Percentiles rank a stretch among this genome's conserved stretches.
Evolutionary conservation across 2,113 vertebrate species (phyloP).

Genomic region (Eira barbara): DNA sequence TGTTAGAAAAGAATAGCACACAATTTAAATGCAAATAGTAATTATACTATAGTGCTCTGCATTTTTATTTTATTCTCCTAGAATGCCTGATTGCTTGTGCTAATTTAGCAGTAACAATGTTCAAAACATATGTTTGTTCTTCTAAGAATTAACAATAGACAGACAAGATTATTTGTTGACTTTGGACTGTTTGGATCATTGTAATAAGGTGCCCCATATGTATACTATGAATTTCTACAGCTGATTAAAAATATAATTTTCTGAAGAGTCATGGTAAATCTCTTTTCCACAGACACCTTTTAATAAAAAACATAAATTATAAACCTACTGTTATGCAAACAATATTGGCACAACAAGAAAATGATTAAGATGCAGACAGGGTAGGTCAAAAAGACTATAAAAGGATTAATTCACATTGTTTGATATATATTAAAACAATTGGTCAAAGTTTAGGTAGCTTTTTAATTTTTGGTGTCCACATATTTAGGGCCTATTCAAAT

Average conservation of each 20-base stretch:
- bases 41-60: conserved; percentile 56
- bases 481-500: conserved; percentile 57
- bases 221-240: conserved; percentile 70
- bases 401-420: conserved; percentile 54
- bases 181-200: conserved; percentile 58
- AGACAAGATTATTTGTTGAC: conserved; percentile 68
- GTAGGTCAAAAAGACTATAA: conserved; percentile 69
- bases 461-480: conserved; percentile 60
- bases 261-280: conserved; percentile 72
- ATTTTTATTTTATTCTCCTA: conserved; percentile 64
- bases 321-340: conserved; percentile 63
- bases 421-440: conserved; percentile 59
- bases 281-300: conserved; percentile 62
- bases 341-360: conserved; percentile 68
- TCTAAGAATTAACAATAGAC: conserved; percentile 65
- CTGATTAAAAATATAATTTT: conserved; percentile 78
- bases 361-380: conserved; percentile 41
- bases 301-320: conserved; percentile 71
- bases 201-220: conserved; percentile 52
- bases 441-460: conserved; percentile 67
- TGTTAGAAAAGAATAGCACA: conserved; percentile 47
- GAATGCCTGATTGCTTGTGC: conserved; percentile 59
- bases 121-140: conserved; percentile 71
- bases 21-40: conserved; percentile 75
- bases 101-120: conserved; percentile 68